phyloP scores from a whole-genome alignment of 2,888 invertebrate species.

The Ceramica pisi region DNA sequence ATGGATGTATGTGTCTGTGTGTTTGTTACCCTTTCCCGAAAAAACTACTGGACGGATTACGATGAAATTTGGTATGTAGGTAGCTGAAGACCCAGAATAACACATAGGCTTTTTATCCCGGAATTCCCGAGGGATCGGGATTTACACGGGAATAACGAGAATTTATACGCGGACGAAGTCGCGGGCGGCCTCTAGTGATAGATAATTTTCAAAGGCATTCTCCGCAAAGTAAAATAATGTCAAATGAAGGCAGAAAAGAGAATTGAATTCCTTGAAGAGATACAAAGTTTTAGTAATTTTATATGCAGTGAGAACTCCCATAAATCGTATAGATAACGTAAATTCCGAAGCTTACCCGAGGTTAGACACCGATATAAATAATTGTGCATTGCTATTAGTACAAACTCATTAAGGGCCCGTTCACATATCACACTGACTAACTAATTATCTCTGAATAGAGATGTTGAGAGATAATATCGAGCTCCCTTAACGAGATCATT shows the following conservation, averaged over 20 bases:
- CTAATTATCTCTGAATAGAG: slow-evolving; percentile 48
- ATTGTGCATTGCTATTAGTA: slow-evolving; percentile 19
- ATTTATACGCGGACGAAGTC: too few relatives aligned
- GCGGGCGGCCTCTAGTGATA: too few relatives aligned
- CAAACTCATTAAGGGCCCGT: slow-evolving; percentile 36
- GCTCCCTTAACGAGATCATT: slow-evolving; percentile 56
- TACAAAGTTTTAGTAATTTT: slow-evolving; percentile 18
- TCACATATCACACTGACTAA: slow-evolving; percentile 35
- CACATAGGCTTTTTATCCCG: too few relatives aligned
- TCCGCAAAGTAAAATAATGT: neutral
- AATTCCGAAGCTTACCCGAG: slow-evolving; percentile 31
- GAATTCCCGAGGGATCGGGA: too few relatives aligned
- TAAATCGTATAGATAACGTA: slow-evolving; percentile 45
- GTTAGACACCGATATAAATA: slow-evolving; percentile 40
- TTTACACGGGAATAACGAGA: too few relatives aligned
- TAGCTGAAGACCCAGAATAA: too few relatives aligned
- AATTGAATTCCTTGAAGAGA: neutral
- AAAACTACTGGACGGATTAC: too few relatives aligned
- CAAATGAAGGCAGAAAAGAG: neutral
- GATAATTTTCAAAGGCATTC: neutral
- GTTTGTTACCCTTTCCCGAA: too few relatives aligned
- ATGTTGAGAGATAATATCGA: slow-evolving; percentile 42
- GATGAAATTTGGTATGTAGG: too few relatives aligned
- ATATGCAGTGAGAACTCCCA: slow-evolving; percentile 19
- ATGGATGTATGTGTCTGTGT: too few relatives aligned